Evolutionary conservation across 2,888 invertebrate species (phyloP).

Genomic region (Callyntrura guangdongensis): DNA sequence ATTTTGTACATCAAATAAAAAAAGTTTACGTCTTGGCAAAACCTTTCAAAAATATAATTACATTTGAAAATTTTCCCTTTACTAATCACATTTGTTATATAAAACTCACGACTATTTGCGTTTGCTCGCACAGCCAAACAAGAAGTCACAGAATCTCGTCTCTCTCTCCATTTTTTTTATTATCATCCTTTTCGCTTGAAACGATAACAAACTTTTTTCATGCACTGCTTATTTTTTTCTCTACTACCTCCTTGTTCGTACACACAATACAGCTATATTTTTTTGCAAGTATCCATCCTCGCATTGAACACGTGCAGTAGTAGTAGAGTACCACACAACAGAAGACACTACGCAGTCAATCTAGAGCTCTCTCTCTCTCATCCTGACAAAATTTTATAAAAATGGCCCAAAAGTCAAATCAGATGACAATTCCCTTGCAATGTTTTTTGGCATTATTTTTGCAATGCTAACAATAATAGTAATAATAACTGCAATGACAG

Average conservation of each 20-base stretch:
- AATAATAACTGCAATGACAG: constrained; percentile 1
- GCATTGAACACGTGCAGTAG: constrained; percentile 6
- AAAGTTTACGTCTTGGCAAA: too few species aligned
- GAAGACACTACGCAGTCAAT: too few species aligned
- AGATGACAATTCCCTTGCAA: constrained; percentile 7
- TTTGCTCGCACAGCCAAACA: background rate
- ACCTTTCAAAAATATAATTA: background rate
- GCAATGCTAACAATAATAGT: constrained; percentile 24
- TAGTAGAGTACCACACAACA: too few species aligned
- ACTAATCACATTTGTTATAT: background rate
- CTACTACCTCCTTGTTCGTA: too few species aligned
- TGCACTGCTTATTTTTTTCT: constrained; percentile 56
- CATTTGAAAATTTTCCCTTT: background rate
- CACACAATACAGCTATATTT: background rate
- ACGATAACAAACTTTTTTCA: constrained; percentile 7
- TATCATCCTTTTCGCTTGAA: background rate
- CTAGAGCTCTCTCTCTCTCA: background rate
- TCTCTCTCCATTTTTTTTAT: background rate
- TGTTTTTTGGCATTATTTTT: constrained; percentile 4
- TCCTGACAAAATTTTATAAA: constrained; percentile 2
- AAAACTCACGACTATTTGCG: background rate
- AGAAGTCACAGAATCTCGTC: background rate
- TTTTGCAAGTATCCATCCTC: background rate
- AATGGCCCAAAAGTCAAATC: constrained; percentile 46
- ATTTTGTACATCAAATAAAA: too few species aligned